Conservation (phyloP, 1,140 invertebrate genomes). For the Chlorops oryzae region DNA sequence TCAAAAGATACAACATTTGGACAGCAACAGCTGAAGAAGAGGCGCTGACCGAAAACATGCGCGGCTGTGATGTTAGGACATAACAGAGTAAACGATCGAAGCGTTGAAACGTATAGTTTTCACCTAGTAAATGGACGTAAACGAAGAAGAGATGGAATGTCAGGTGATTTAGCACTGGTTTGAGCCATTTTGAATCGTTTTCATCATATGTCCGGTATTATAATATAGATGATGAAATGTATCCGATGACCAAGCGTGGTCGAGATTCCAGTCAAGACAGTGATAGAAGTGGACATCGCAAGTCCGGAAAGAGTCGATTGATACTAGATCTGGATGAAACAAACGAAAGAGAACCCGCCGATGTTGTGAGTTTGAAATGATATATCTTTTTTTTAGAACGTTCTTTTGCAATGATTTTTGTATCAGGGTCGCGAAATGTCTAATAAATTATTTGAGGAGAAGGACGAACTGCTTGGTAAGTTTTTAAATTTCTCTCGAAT, state of each 20-base stretch:
- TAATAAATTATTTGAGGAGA: conserved; percentile 63
- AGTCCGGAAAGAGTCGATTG: conserved; percentile 21
- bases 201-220: too few relatives aligned
- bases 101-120: conserved; percentile 59
- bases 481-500: conserved; percentile 13
- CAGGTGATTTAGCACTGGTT: too few relatives aligned
- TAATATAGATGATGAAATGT: conserved; percentile 31
- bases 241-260: conserved; percentile 30
- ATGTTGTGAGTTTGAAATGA: too few relatives aligned
- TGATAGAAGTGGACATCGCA: conserved; percentile 9
- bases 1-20: conserved; percentile 60
- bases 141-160: too few relatives aligned
- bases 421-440: conserved; percentile 64
- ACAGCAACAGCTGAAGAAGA: conserved; percentile 57
- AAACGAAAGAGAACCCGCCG: conserved; percentile 49
- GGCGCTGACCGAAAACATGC: conserved; percentile 55
- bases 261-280: conserved; percentile 19
- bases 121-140: too few relatives aligned
- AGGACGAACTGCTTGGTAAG: conserved; percentile 65
- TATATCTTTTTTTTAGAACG: too few relatives aligned
- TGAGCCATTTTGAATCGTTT: too few relatives aligned
- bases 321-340: conserved; percentile 50
- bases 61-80: conserved; percentile 49
- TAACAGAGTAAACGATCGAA: conserved; percentile 52
- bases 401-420: too few relatives aligned